Conservation (phyloP, 2,797 vertebrate species). For the Pitangus sulphuratus region DNA sequence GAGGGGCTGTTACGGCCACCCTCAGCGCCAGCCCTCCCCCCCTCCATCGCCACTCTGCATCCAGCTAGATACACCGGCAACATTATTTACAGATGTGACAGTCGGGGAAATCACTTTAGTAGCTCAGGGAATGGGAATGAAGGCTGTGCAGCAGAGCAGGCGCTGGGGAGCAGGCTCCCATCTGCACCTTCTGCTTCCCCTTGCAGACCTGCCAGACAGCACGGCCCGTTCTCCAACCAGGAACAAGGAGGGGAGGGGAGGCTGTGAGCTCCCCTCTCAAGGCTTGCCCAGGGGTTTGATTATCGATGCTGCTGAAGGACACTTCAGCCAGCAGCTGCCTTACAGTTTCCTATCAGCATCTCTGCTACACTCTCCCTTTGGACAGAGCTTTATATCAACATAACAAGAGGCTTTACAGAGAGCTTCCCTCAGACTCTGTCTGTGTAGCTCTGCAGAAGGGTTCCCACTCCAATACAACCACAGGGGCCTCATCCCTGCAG, state of each 20-base stretch:
- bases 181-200: not conserved
- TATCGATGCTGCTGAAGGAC: not conserved
- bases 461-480: not conserved
- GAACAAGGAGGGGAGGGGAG: not conserved
- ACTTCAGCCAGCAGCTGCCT: not conserved
- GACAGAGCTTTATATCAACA: not conserved
- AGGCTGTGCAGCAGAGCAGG: conserved; percentile 43
- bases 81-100: conserved; percentile 77
- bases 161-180: not conserved
- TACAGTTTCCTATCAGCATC: not conserved
- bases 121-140: conserved; percentile 68
- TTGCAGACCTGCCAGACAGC: rapidly evolving
- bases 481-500: not conserved
- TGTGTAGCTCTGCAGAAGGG: not conserved
- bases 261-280: not conserved
- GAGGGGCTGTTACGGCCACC: conserved; percentile 52
- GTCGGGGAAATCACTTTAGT: conserved; percentile 70
- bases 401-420: not conserved
- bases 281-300: not conserved
- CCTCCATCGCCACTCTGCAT: conserved; percentile 50
- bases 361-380: not conserved
- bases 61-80: conserved; percentile 61
- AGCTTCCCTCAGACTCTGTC: not conserved
- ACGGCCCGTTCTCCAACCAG: rapidly evolving
- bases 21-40: conserved; percentile 52